A percentile compares a stretch with the other conserved stretches of the same genome.
phyloP scores from a whole-genome alignment of 2,113 vertebrate genomes.

The Oreotrochilus melanogaster region DNA sequence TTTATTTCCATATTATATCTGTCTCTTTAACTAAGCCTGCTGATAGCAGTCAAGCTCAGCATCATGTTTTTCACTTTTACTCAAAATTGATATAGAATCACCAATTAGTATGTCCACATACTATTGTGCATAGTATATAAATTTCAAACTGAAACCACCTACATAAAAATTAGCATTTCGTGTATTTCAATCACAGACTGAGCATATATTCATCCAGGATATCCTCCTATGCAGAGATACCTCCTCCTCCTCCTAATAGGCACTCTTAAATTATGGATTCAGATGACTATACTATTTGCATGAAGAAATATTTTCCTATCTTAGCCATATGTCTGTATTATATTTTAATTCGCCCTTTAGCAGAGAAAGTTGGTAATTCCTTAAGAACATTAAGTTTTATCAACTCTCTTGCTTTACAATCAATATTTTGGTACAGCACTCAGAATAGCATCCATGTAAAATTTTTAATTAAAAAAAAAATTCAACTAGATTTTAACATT shows the following conservation, averaged over 20 bases:
- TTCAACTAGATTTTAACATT: not conserved
- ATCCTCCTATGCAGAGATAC: not conserved
- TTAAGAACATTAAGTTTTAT: not conserved
- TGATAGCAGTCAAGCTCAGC: not conserved
- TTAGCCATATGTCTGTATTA: not conserved
- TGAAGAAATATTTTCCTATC: not conserved
- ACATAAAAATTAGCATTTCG: not conserved
- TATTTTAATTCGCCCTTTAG: not conserved
- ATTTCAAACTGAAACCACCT: not conserved
- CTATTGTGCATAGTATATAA: not conserved
- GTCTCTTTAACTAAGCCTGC: not conserved
- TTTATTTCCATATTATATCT: constrained; percentile 25
- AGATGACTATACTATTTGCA: not conserved
- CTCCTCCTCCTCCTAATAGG: constrained; percentile 4
- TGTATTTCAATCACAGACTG: not conserved
- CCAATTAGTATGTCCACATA: not conserved
- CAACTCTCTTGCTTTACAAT: not conserved
- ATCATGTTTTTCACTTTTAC: not conserved
- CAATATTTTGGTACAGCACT: not conserved
- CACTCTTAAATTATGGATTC: constrained; percentile 49
- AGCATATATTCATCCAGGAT: not conserved
- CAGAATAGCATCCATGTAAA: not conserved
- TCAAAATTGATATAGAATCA: not conserved
- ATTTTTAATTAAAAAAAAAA: not conserved
- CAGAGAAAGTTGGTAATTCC: not conserved